Evolutionary conservation across 2,888 invertebrate species (phyloP), one percentile per base, ranked within the genome.

Genomic region (Charanyca ferruginea): DNA sequence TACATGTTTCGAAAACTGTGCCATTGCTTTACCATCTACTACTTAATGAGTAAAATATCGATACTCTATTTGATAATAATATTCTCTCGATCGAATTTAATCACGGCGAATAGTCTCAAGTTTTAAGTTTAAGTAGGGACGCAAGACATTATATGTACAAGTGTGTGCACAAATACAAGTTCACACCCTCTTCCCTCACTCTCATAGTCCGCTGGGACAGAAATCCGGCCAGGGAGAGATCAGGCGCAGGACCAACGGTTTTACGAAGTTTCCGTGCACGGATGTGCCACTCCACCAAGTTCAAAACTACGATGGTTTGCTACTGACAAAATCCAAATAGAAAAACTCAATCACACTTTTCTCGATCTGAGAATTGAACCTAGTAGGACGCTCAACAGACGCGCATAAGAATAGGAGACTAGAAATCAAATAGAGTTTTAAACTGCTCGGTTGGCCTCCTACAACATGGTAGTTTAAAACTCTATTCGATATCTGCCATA

Each of bases 31-130:
- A 35, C 13, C 13, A 35, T 13, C 2, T 1, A 18, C 13, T 38
- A n/a, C n/a, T n/a, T n/a, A 28, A 38, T 45, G 18, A 61, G 8
- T 20, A 42, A 42, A 25, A 9, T 48, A 53, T 64, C 22, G 42
- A 53, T 42, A n/a, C 6, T 18, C 4, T 13, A 57, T 23, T 23
- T 22, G 11, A 44, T 32, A 32, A 8, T 32, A 32, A 32, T 32
- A 28, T 2, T 32, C 9, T 32, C 9, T 11, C 1, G 11, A 32
- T 11, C 9, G 32, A 32, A 32, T 32, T 32, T 11, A 0, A 11
- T 11, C 9, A 11, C 32, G 32, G 11, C 3, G 11, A 3, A 0
- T 11, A 32, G 11, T 32, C 11, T 32, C 9, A 32, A 32, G 16
- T 0, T n/a, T n/a, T n/a, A 4, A 38, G 38, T 16, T 3, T 38